Conservation (phyloP, 2,113 vertebrate genomes). For the Bos javanicus region DNA sequence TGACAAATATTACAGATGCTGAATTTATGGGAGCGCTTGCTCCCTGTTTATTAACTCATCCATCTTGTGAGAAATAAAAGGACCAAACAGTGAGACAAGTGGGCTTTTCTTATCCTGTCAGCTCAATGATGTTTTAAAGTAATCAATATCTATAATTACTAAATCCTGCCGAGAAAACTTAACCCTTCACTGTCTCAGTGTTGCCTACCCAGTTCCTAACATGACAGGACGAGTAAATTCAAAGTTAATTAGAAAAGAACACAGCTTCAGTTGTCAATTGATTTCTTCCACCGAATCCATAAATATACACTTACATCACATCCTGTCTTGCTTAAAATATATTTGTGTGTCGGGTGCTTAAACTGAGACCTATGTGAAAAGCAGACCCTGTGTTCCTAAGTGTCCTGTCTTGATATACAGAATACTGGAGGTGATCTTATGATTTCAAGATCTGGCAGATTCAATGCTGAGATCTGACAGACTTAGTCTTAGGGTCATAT, state of each 20-base stretch:
- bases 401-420: not conserved
- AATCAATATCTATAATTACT: slow-evolving; percentile 83
- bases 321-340: not conserved
- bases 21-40: slow-evolving; percentile 83
- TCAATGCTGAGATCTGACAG: not conserved
- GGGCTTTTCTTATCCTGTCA: slow-evolving; percentile 78
- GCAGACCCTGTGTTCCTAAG: not conserved
- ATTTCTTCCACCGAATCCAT: slow-evolving; percentile 6
- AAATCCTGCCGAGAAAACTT: slow-evolving; percentile 72
- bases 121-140: slow-evolving; percentile 74
- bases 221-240: not conserved
- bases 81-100: slow-evolving; percentile 66
- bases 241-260: slow-evolving; percentile 67
- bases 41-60: slow-evolving; percentile 85
- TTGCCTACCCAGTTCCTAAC: not conserved
- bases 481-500: not conserved
- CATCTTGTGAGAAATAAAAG: slow-evolving; percentile 83
- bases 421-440: not conserved
- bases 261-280: slow-evolving; percentile 47
- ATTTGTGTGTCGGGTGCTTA: not conserved
- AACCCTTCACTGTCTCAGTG: slow-evolving; percentile 71
- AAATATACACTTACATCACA: not conserved
- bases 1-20: slow-evolving; percentile 85
- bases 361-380: not conserved
- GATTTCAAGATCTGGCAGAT: not conserved